Evolutionary conservation across 2,888 invertebrate species (phyloP).

Genomic region (Agriotes lineatus): DNA sequence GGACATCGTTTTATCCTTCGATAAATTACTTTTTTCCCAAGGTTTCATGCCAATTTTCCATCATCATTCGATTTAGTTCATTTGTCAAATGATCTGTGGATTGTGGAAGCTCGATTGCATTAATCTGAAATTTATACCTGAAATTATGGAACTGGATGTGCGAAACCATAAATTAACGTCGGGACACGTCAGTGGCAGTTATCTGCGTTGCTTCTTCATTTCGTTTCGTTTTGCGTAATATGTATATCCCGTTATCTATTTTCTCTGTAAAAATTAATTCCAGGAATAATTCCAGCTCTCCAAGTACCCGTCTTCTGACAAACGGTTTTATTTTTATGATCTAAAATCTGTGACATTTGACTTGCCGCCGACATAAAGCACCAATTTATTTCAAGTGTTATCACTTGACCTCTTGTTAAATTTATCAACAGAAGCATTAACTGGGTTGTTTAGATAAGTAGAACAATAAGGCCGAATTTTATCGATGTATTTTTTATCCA

Average conservation of each 20-base stretch:
- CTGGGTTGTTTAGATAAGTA: constrained; percentile 21
- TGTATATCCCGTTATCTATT: no score
- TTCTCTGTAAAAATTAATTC: no score
- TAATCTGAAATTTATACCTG: constrained; percentile 6
- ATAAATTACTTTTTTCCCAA: not conserved
- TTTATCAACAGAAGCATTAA: constrained; percentile 4
- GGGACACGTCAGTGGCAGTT: not conserved
- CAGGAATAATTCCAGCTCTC: no score
- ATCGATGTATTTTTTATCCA: constrained; percentile 29
- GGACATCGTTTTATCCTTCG: not conserved
- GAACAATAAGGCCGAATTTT: constrained; percentile 22
- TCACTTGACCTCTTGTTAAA: constrained; percentile 26
- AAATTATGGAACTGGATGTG: not conserved
- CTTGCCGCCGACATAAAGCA: constrained; percentile 3
- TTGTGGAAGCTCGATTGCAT: constrained; percentile 1
- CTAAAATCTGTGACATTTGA: constrained; percentile 3
- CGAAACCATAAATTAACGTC: constrained; percentile 4
- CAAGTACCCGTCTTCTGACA: no score
- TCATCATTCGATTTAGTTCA: not conserved
- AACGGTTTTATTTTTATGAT: not conserved
- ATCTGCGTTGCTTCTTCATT: not conserved
- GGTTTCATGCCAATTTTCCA: not conserved
- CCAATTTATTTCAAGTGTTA: constrained; percentile 17
- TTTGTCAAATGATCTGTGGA: not conserved
- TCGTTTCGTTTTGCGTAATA: no score